These are phyloP conservation scores for Dryomyza anilis DNA, from an alignment of 2,888 invertebrate genomes.

Conservation along the genomic window DNA sequence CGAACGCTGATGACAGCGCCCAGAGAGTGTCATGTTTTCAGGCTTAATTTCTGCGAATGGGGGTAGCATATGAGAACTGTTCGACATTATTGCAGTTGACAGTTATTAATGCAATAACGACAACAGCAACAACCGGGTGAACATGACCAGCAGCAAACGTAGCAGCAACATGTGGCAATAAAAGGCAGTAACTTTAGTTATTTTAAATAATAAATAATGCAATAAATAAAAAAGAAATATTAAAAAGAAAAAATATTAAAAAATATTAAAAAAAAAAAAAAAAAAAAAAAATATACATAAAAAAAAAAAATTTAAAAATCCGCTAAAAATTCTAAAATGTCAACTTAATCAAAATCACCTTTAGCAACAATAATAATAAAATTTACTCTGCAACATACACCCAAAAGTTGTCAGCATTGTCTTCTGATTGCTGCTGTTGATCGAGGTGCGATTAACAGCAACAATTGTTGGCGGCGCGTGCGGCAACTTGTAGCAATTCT, in stretches of 20 bases:
- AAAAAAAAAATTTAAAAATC: too few species aligned
- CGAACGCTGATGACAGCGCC: not conserved
- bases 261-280: too few species aligned
- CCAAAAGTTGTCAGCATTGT: constrained; percentile 27
- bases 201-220: too few species aligned
- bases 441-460: constrained; percentile 37
- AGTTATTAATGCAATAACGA: not conserved
- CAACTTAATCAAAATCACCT: constrained; percentile 42
- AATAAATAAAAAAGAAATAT: too few species aligned
- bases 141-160: not conserved
- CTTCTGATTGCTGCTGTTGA: constrained; percentile 8
- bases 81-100: too few species aligned
- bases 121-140: not conserved
- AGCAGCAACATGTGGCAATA: not conserved
- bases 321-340: too few species aligned
- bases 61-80: too few species aligned
- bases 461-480: constrained; percentile 48
- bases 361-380: constrained; percentile 23
- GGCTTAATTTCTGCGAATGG: too few species aligned
- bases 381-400: not conserved
- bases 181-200: too few species aligned
- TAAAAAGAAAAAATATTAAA: too few species aligned
- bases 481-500: constrained; percentile 3
- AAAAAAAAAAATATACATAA: too few species aligned
- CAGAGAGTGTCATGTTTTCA: too few species aligned